Conservation (phyloP, 2,888 invertebrate species). For the Drosophila neotestacea region DNA sequence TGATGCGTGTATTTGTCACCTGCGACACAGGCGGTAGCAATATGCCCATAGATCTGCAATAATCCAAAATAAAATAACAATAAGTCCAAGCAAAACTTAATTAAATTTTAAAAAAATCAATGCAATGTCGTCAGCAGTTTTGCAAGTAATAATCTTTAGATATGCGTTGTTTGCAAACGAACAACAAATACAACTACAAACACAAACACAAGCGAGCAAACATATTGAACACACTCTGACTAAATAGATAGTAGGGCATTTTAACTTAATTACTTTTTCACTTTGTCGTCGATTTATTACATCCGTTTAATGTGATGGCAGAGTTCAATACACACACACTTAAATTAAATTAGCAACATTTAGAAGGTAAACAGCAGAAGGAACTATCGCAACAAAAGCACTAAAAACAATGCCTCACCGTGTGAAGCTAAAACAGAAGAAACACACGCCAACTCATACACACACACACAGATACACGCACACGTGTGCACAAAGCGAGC, state of each 20-base stretch:
- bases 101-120: slow-evolving; percentile 52
- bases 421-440: slow-evolving; percentile 37
- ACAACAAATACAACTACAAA: slow-evolving; percentile 11
- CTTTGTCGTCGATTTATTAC: slow-evolving; percentile 32
- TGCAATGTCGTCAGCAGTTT: slow-evolving; percentile 37
- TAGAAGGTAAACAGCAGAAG: slow-evolving; percentile 31
- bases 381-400: slow-evolving; percentile 33
- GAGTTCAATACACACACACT: slow-evolving; percentile 11
- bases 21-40: slow-evolving; percentile 85
- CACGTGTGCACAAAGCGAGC: slow-evolving; percentile 22
- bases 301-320: slow-evolving; percentile 5
- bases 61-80: slow-evolving; percentile 10
- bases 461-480: slow-evolving; percentile 23
- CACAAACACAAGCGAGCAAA: slow-evolving; percentile 15
- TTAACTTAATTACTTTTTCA: slow-evolving; percentile 44
- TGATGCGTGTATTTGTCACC: slow-evolving; percentile 85
- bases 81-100: neutral
- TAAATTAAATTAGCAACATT: slow-evolving; percentile 60
- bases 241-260: slow-evolving; percentile 14
- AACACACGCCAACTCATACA: slow-evolving; percentile 11
- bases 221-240: slow-evolving; percentile 18
- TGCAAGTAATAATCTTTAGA: slow-evolving; percentile 10
- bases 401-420: slow-evolving; percentile 40
- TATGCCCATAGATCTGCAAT: slow-evolving; percentile 85
- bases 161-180: slow-evolving; percentile 2